These are phyloP conservation scores for Hepsetus odoe DNA, from an alignment of 2,113 vertebrate species.

Conservation along the genomic window DNA sequence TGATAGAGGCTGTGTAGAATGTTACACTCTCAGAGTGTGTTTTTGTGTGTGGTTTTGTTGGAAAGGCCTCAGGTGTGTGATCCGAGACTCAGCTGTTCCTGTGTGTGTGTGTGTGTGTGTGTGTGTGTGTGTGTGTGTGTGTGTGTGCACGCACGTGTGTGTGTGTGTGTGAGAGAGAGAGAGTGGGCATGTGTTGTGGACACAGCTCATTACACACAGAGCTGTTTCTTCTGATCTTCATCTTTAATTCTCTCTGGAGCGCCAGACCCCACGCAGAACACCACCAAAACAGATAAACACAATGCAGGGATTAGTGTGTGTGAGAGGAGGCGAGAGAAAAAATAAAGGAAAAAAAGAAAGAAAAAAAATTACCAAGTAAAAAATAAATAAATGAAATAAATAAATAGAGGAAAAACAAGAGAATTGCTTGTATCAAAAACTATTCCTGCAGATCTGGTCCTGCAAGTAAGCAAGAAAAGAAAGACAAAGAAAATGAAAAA, in stretches of 20 bases:
- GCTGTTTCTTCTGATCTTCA: constrained; percentile 65
- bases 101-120: constrained; percentile 30
- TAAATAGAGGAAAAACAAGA: too few species aligned
- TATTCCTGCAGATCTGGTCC: too few species aligned
- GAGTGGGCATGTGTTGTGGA: constrained; percentile 49
- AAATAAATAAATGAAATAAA: constrained; percentile 54
- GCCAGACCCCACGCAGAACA: neutral
- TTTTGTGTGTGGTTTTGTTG: constrained; percentile 52
- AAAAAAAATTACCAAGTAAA: too few species aligned
- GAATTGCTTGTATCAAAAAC: too few species aligned
- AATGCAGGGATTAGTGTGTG: neutral
- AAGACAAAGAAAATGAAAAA: too few species aligned
- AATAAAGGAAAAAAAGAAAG: constrained; percentile 53
- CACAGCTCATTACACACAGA: constrained; percentile 72
- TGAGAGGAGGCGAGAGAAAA: constrained; percentile 1
- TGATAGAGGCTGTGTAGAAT: too few species aligned
- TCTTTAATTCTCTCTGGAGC: constrained; percentile 66
- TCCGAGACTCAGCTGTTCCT: constrained; percentile 42
- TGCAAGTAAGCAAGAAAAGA: too few species aligned
- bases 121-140: constrained; percentile 32
- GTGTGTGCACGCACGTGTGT: constrained; percentile 31
- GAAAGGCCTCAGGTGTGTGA: constrained; percentile 72
- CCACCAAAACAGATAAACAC: neutral
- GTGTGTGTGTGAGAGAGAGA: too few species aligned
- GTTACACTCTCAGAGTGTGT: neutral